phyloP scores from a whole-genome alignment of 2,888 invertebrate species.

The Chydorus sphaericus region DNA sequence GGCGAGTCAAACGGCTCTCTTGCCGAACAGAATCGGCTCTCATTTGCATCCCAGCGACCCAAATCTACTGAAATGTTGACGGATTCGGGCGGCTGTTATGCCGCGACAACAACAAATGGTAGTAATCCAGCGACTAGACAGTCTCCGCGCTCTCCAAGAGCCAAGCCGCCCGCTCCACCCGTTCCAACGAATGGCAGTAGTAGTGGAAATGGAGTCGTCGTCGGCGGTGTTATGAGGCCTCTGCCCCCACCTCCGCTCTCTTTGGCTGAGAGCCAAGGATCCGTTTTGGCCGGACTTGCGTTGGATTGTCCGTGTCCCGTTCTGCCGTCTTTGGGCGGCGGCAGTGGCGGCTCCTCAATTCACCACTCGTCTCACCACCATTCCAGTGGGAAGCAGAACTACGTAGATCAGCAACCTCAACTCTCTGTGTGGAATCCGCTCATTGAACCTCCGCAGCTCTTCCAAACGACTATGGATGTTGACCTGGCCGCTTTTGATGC shows the following conservation, averaged over 20 bases:
- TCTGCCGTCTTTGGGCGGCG: not conserved
- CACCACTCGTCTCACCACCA: not conserved
- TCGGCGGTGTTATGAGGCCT: too few species aligned
- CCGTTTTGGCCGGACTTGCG: not conserved
- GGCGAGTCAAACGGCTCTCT: not conserved
- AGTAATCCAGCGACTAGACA: not conserved
- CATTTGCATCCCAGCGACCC: not conserved
- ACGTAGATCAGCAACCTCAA: not conserved
- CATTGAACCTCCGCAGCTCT: not conserved
- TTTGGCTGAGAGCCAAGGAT: constrained; percentile 3
- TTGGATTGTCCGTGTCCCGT: constrained; percentile 2
- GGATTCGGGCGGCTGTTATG: not conserved
- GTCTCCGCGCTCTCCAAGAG: not conserved
- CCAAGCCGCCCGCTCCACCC: not conserved
- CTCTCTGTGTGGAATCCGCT: constrained; percentile 1
- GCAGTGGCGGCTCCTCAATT: not conserved
- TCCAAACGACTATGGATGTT: not conserved
- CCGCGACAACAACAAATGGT: not conserved
- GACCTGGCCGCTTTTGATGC: not conserved
- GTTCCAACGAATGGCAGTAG: not conserved
- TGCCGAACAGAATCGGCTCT: constrained; percentile 1
- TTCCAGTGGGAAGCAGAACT: too few species aligned
- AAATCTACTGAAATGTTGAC: constrained; percentile 2
- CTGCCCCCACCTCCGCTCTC: not conserved
- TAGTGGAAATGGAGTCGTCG: too few species aligned